Percentiles rank a stretch among this genome's conserved stretches.
phyloP scores from a whole-genome alignment of 2,888 invertebrate species.

The Scaptomyza reducta region DNA sequence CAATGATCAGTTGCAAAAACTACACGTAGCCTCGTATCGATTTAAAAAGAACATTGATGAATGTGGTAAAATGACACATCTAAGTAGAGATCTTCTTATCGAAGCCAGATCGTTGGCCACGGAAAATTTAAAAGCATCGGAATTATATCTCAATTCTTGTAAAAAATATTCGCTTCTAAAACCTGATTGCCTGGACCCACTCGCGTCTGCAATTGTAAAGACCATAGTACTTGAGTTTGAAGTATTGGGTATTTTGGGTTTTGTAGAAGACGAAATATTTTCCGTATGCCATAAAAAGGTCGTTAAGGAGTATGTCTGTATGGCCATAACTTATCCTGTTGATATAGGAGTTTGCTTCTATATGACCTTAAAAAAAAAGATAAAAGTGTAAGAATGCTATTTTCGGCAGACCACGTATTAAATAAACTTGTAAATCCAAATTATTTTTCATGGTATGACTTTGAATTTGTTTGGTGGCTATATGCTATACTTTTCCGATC shows the following conservation, averaged over 20 bases:
- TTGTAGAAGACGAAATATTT: not conserved
- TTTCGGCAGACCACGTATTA: too few species aligned
- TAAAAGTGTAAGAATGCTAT: too few species aligned
- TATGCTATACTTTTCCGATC: too few species aligned
- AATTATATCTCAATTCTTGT: not conserved
- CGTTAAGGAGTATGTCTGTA: not conserved
- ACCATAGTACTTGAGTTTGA: not conserved
- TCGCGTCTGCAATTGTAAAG: not conserved
- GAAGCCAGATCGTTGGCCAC: not conserved
- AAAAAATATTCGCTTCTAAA: fast-evolving
- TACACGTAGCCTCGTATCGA: not conserved
- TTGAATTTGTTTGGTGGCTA: too few species aligned
- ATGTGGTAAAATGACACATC: not conserved
- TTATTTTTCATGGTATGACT: too few species aligned
- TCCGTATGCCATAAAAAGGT: not conserved
- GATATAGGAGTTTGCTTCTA: not conserved
- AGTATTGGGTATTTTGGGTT: not conserved
- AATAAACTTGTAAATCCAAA: too few species aligned
- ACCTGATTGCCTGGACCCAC: not conserved
- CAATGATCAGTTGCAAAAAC: not conserved
- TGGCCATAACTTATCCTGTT: not conserved
- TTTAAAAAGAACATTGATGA: not conserved
- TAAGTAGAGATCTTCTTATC: not conserved
- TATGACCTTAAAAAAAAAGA: too few species aligned
- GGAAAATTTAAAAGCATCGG: not conserved